Evolutionary conservation across 2,797 vertebrate species (phyloP).

Genomic region (Craterocephalus amniculus): DNA sequence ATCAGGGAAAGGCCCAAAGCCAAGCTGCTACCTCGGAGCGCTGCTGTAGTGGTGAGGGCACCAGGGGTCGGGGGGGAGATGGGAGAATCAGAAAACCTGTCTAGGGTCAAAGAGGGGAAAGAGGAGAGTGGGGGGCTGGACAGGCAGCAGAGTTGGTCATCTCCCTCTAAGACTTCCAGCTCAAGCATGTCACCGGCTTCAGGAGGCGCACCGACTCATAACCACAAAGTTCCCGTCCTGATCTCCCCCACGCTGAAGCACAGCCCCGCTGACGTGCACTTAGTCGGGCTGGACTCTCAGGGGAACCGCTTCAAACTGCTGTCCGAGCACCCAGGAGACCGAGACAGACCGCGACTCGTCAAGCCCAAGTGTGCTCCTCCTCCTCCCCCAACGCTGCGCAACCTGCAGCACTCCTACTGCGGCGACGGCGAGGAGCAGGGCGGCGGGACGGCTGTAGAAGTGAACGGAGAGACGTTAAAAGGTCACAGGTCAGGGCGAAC

Average conservation of each 20-base stretch:
- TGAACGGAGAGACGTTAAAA: conserved; percentile 86
- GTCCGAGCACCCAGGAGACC: conserved; percentile 92
- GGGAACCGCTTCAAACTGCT: conserved; percentile 99
- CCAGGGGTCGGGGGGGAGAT: conserved; percentile 82
- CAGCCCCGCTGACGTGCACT: conserved; percentile 92
- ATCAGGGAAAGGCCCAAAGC: conserved; percentile 95
- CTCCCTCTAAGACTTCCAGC: conserved; percentile 86
- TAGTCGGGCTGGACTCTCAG: conserved; percentile 98
- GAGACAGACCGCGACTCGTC: conserved; percentile 92
- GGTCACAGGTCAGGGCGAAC: conserved; percentile 84
- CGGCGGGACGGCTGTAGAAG: conserved; percentile 69
- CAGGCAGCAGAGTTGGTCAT: conserved; percentile 86
- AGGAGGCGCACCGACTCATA: conserved; percentile 86
- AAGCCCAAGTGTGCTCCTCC: conserved; percentile 99
- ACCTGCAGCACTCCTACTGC: conserved; percentile 86
- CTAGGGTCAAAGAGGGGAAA: conserved; percentile 83
- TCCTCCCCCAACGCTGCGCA: conserved; percentile 91
- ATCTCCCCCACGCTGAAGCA: conserved; percentile 97
- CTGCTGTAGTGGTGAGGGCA: conserved; percentile 73
- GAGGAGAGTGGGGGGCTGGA: conserved; percentile 69
- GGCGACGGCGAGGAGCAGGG: conserved; percentile 84
- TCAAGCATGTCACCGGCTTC: conserved; percentile 62
- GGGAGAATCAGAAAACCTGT: conserved; percentile 71
- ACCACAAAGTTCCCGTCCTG: conserved; percentile 98
- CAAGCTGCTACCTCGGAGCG: conserved; percentile 90